Base-by-base conservation (phyloP, 1,140 invertebrate species). In the Atta texana region DNA sequence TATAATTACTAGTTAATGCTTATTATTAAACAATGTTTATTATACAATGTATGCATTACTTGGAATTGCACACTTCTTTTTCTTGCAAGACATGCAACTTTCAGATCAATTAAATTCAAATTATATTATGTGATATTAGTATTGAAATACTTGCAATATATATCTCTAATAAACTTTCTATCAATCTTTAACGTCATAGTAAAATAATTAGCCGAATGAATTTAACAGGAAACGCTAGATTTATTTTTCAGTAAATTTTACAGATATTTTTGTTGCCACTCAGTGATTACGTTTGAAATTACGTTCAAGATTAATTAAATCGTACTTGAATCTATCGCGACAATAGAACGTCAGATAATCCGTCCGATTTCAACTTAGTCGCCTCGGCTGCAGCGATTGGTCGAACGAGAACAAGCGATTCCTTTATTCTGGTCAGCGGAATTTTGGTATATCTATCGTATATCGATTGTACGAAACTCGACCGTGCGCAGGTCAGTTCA, bases 401-500 rank as follows among this genome's bases (percentile, higher is more conserved):
- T 16, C 24, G n/a, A 24, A 34, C 61, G 39, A n/a, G 76, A 59
- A 69, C 53, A 34, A 88, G 49, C 72, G 61, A 44, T 66, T 86
- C 87, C 74, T 89, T 88, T 63, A 68, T 71, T 86, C 55, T 49
- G 69, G 71, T 87, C 88, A 72, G 63, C 87, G 61, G 82, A 89
- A 89, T 76, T 89, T 87, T 75, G n/a, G 28, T 51, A 57, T 44
- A 72, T 84, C 39, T 34, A 21, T 63, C 24, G 57, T 86, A 69
- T 87, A 90, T 90, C 85, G 90, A 91, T 91, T 89, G 49, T 39
- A 24, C 18, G 3, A 8, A 18, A 21, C 34, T 24, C 64, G 85
- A 78, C 59, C 24, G 71, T 89, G 88, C 90, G 85, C 90, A 89
- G 90, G 87, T 91, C 90, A 91, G 90, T 89, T 64, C 87, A 61